phyloP scores from a whole-genome alignment of 2,113 vertebrate genomes.

The Mirounga angustirostris region DNA sequence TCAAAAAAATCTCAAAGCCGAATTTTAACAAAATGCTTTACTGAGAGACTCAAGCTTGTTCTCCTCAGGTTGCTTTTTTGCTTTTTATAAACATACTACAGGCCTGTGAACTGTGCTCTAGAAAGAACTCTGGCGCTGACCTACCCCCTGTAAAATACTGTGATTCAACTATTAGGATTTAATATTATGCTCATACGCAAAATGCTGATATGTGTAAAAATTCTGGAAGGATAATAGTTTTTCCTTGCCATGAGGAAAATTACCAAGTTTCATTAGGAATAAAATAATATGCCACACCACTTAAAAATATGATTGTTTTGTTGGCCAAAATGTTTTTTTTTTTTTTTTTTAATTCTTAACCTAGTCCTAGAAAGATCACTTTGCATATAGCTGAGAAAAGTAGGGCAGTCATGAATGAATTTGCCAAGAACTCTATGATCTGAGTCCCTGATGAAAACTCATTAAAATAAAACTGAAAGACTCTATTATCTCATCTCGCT shows the following conservation, averaged over 20 bases:
- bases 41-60: slow-evolving; percentile 76
- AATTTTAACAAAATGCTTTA: slow-evolving; percentile 80
- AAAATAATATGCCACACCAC: slow-evolving; percentile 56
- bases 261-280: slow-evolving; percentile 66
- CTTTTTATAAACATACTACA: slow-evolving; percentile 74
- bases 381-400: slow-evolving; percentile 73
- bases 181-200: slow-evolving; percentile 68
- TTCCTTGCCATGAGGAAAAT: slow-evolving; percentile 72
- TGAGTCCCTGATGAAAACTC: slow-evolving; percentile 75
- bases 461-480: slow-evolving; percentile 79
- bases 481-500: slow-evolving; percentile 15
- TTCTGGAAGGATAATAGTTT: slow-evolving; percentile 66
- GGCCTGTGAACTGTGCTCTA: slow-evolving; percentile 73
- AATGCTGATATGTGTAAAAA: slow-evolving; percentile 66
- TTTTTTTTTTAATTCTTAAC: slow-evolving; percentile 68
- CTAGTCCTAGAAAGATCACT: slow-evolving; percentile 75
- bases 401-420: slow-evolving; percentile 62
- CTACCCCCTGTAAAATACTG: slow-evolving; percentile 77
- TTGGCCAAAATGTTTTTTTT: slow-evolving; percentile 74
- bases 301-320: slow-evolving; percentile 74
- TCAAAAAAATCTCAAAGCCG: slow-evolving; percentile 70
- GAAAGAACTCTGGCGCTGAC: slow-evolving; percentile 72
- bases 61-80: slow-evolving; percentile 58
- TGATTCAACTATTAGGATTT: slow-evolving; percentile 79
- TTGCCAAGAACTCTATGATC: slow-evolving; percentile 69